A percentile compares a stretch with the other conserved stretches of the same genome.
Evolutionary conservation across 2,888 invertebrate species (phyloP).

Genomic region (Drosophila nr. perissopoda): DNA sequence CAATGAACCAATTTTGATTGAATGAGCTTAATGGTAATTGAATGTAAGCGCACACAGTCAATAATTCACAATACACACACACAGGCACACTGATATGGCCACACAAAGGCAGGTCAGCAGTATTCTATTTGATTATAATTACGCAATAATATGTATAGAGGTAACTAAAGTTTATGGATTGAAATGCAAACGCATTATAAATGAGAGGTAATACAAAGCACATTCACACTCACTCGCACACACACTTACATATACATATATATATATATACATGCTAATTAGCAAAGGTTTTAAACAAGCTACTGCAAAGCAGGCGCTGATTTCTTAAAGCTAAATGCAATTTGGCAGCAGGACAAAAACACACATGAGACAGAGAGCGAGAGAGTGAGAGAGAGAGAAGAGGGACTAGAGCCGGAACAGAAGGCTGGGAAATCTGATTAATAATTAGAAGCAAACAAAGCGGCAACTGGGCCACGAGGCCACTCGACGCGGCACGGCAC

Average conservation of each 20-base stretch:
- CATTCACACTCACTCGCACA: not conserved
- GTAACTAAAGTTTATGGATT: not conserved
- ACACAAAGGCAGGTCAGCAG: not conserved
- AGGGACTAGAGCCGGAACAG: not conserved
- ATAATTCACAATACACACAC: not conserved
- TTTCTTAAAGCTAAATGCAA: not conserved
- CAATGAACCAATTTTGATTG: not conserved
- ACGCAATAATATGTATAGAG: not conserved
- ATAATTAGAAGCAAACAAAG: slow-evolving; percentile 71
- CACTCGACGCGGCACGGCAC: slow-evolving; percentile 33
- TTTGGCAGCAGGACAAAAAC: not conserved
- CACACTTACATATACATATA: not conserved
- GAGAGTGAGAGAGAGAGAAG: not conserved
- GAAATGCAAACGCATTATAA: not conserved
- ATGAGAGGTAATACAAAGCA: not conserved
- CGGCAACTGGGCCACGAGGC: slow-evolving; percentile 28
- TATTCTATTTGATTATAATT: not conserved
- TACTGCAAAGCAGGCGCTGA: not conserved
- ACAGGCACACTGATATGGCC: not conserved
- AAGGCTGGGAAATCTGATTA: slow-evolving; percentile 4
- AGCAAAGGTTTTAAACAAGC: not conserved
- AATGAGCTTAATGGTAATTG: not conserved
- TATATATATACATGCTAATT: not conserved
- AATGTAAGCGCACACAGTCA: not conserved
- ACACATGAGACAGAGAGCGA: not conserved